A percentile compares a stretch with the other conserved stretches of the same genome.
Conservation (phyloP, 2,888 invertebrate genomes). For the Clostera curtula region DNA sequence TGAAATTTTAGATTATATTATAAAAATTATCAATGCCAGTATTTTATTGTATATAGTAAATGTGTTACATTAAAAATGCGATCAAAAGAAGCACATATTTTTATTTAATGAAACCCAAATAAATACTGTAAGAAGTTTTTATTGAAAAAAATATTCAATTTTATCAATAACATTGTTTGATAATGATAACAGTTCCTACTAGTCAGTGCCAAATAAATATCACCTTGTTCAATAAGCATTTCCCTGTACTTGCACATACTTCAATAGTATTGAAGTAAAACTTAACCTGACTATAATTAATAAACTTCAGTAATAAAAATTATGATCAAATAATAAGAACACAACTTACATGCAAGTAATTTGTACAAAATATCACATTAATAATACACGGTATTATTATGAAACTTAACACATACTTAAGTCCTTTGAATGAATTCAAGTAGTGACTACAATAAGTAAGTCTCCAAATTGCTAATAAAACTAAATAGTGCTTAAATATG, state of each 20-base stretch:
- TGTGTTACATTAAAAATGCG: constrained; percentile 66
- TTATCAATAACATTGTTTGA: constrained; percentile 53
- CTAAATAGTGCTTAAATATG: too few relatives aligned
- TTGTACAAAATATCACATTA: constrained; percentile 72
- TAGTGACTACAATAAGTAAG: too few relatives aligned
- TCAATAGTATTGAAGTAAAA: constrained; percentile 28
- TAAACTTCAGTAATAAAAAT: constrained; percentile 13
- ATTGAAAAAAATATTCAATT: constrained; percentile 63
- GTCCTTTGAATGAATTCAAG: too few relatives aligned
- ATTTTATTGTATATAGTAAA: constrained; percentile 71
- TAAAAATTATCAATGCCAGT: constrained; percentile 67
- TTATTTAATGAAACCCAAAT: constrained; percentile 32
- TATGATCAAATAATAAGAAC: constrained; percentile 29
- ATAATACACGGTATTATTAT: constrained; percentile 42
- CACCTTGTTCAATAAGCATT: constrained; percentile 52
- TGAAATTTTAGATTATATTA: constrained; percentile 38
- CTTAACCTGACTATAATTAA: constrained; percentile 20
- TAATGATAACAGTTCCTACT: constrained; percentile 50
- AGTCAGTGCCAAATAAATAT: constrained; percentile 44
- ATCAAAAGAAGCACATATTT: constrained; percentile 40
- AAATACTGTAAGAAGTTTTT: constrained; percentile 53
- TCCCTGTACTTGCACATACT: constrained; percentile 66
- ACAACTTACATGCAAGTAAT: constrained; percentile 53
- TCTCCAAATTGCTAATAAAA: constrained; percentile 14
- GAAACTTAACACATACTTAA: constrained; percentile 33